Evolutionary conservation across 2,888 invertebrate species (phyloP), one percentile per base, ranked within the genome.

Genomic region (Enchytraeus crypticus): DNA sequence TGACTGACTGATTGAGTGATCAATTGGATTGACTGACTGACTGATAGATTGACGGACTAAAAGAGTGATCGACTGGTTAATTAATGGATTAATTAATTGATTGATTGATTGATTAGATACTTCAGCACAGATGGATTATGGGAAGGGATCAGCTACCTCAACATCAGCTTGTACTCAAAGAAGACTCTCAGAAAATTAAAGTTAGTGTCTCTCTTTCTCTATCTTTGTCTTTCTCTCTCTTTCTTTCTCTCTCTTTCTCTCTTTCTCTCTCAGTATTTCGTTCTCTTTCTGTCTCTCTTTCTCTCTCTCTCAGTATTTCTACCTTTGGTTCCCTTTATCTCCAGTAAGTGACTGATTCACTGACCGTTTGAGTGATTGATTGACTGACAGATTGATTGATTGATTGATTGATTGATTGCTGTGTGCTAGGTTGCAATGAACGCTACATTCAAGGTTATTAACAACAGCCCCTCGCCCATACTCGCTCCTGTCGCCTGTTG

Each of bases 401-500:
- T n/a, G n/a, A n/a, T n/a, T n/a, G n/a, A n/a, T n/a, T n/a, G n/a
- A n/a, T n/a, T n/a, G n/a, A n/a, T n/a, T n/a, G n/a, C n/a, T n/a
- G n/a, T n/a, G n/a, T 70, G 71, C 2, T 72, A 87, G 84, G 85
- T 84, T 70, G 86, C 86, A 21, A 84, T 88, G 69, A 85, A 85
- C 63, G 87, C 87, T 26, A 88, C 88, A 30, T 88, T 86, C 74
- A 83, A 85, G 73, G 88, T 88, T 18, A 87, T 95, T 80, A 88
- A 88, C 53, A 85, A 86, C 59, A 88, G 58, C 54, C 92, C 92
- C 1, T 80, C 85, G 14, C 66, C 65, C 5, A 84, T 85, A 8
- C 84, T 96, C 65, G 92, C 92, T 4, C 81, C 93, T 0, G 95
- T 96, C 11, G 89, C n/a, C n/a, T n/a, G n/a, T n/a, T n/a, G n/a